phyloP scores from a whole-genome alignment of 2,888 invertebrate species.

The Pocota personata region DNA sequence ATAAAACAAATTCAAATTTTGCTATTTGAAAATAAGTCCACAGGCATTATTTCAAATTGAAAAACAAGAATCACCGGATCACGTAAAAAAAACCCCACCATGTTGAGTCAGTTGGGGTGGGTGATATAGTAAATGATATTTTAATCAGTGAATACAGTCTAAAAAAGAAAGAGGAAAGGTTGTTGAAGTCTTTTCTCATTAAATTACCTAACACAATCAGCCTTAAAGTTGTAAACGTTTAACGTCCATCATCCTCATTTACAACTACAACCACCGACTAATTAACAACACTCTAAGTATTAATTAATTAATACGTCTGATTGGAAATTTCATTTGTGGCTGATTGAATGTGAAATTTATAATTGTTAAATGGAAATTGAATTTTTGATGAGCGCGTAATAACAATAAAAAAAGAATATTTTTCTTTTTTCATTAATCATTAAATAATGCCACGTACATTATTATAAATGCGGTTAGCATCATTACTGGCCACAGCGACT shows the following conservation, averaged over 20 bases:
- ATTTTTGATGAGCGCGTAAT: constrained; percentile 53
- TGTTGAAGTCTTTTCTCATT: too few species aligned
- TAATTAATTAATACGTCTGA: constrained; percentile 62
- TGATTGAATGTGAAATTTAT: constrained; percentile 63
- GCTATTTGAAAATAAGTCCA: too few species aligned
- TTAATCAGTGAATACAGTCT: too few species aligned
- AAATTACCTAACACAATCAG: too few species aligned
- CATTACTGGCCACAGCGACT: constrained; percentile 61
- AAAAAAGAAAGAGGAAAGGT: too few species aligned
- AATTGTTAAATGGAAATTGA: constrained; percentile 70
- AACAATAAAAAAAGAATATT: constrained; percentile 38
- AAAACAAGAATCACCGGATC: too few species aligned
- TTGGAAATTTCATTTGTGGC: constrained; percentile 64
- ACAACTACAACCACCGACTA: constrained; percentile 31
- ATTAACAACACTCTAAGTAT: constrained; percentile 55
- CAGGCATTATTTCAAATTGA: too few species aligned
- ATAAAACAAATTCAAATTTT: too few species aligned
- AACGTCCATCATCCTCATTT: background rate
- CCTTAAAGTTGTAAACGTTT: background rate
- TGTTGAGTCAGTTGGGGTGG: too few species aligned
- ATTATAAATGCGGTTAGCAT: constrained; percentile 50
- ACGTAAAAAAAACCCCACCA: too few species aligned
- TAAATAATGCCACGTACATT: constrained; percentile 12
- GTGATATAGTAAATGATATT: too few species aligned
- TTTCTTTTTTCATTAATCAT: constrained; percentile 29